A percentile compares a stretch with the other conserved stretches of the same genome.
Evolutionary conservation across 2,113 vertebrate genomes (phyloP).

Genomic region (Lepus americanus): DNA sequence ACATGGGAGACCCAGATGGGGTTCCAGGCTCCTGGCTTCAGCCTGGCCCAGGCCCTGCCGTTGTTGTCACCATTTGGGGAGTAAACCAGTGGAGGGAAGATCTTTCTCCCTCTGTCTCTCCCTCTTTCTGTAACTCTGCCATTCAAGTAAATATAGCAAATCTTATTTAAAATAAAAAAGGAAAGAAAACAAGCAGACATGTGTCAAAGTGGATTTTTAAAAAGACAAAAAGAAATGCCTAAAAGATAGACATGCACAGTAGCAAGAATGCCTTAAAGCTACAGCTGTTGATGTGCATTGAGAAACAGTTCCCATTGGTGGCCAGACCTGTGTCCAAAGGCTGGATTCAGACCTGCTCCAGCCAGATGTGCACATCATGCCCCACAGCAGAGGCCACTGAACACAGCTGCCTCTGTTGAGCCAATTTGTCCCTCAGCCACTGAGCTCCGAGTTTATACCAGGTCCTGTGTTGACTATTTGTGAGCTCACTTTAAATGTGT

Average conservation of each 20-base stretch:
- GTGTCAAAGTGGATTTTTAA: constrained; percentile 66
- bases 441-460: not conserved
- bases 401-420: not conserved
- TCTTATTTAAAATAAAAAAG: too few relatives aligned
- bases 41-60: too few relatives aligned
- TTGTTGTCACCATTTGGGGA: too few relatives aligned
- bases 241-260: not conserved
- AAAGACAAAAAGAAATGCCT: constrained; percentile 52
- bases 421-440: constrained; percentile 33
- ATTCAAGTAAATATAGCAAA: too few relatives aligned
- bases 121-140: too few relatives aligned
- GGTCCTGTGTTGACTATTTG: not conserved
- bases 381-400: not conserved
- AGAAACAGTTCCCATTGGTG: not conserved
- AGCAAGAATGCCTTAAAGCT: constrained; percentile 1
- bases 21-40: too few relatives aligned
- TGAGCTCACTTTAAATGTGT: not conserved
- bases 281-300: not conserved
- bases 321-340: constrained; percentile 51
- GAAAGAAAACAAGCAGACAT: constrained; percentile 62
- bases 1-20: too few relatives aligned
- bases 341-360: not conserved
- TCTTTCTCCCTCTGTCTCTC: too few relatives aligned
- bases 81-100: too few relatives aligned
- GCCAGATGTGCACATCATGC: constrained; percentile 9